These are phyloP conservation scores for Takifugu ocellatus DNA, from an alignment of 2,797 vertebrate genomes.

Conservation along the genomic window DNA sequence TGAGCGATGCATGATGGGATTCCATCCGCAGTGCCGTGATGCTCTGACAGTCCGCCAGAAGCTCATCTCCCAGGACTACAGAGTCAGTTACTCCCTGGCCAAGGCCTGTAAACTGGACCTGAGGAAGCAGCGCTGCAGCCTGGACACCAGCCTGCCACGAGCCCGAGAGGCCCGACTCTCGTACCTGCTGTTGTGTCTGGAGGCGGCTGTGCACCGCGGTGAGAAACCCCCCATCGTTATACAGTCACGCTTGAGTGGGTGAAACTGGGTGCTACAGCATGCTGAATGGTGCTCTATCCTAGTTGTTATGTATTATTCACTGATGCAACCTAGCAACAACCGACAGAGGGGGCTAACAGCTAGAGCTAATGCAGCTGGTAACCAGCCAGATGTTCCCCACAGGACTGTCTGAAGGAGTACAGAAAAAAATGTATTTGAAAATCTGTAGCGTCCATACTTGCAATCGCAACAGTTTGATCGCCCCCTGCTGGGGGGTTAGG, in stretches of 20 bases:
- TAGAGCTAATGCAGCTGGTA: too few relatives aligned
- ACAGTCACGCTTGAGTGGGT: too few relatives aligned
- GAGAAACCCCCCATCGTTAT: constrained; percentile 1
- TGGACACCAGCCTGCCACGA: constrained; percentile 88
- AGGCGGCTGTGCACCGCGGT: constrained; percentile 94
- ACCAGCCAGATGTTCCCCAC: too few relatives aligned
- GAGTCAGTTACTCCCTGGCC: constrained; percentile 96
- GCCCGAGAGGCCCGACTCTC: constrained; percentile 93
- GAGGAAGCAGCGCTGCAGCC: constrained; percentile 90
- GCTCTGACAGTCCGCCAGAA: constrained; percentile 95
- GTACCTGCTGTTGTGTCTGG: constrained; percentile 92
- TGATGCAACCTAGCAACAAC: too few relatives aligned
- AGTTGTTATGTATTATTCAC: too few relatives aligned
- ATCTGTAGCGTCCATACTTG: background rate
- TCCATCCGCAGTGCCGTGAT: constrained; percentile 84
- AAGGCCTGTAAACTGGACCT: constrained; percentile 95
- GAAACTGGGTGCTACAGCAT: too few relatives aligned
- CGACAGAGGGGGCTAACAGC: too few relatives aligned
- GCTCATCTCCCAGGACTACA: constrained; percentile 96
- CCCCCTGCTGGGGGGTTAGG: too few relatives aligned
- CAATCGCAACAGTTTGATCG: too few relatives aligned
- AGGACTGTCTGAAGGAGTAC: background rate
- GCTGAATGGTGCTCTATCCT: too few relatives aligned
- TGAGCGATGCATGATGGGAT: too few relatives aligned
- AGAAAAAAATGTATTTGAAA: too few relatives aligned